Base-by-base conservation (phyloP, 1,140 invertebrate genomes). In the Drosophila sproati region DNA sequence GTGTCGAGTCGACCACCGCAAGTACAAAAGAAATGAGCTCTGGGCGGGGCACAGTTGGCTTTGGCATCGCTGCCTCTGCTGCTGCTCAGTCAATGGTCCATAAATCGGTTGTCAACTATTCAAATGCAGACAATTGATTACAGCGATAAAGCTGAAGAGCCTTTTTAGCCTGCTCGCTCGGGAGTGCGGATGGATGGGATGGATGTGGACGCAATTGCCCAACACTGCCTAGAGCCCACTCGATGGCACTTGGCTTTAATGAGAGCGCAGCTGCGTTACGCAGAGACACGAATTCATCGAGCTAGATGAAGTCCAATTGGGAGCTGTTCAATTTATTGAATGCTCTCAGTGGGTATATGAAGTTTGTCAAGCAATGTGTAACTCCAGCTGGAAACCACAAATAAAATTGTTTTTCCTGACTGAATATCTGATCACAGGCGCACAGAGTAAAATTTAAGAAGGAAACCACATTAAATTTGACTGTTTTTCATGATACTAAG, bases 121-220 rank as follows among this genome's bases (percentile, higher is more conserved):
- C 85, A 89, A 89, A 89, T 89, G 85, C 85, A 89, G 85, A 89
- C 85, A 89, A 89, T 89, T 89, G 85, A 89, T 89, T 89, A 89
- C 85, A 80, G 85, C 85, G 85, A 88, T 88, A 88, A 88, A 88
- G 83, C 77, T 88, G 83, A 88, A 89, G 83, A 83, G 83, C 80
- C 83, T 88, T 87, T 87, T 87, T 61, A 75, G 66, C 59, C 59
- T 47, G 41, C 52, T 10, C 48, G 31, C 20, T 57, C 55, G 52
- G 41, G 61, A 64, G 35, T 51, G 20, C 20, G 5, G 39, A 28
- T 6, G 41, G 7, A 10, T 41, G 41, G 29, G 5, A 57, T 12
- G 12, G 28, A 8, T 43, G 35, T 8, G 41, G 2, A 8, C n/a
- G 31, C 57, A 48, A 48, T 60, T 48, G 57, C 12, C 43, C 10